Evolutionary conservation across 2,797 vertebrate genomes (phyloP), one percentile per base, ranked within the genome.

Genomic region (Sardinella longiceps): DNA sequence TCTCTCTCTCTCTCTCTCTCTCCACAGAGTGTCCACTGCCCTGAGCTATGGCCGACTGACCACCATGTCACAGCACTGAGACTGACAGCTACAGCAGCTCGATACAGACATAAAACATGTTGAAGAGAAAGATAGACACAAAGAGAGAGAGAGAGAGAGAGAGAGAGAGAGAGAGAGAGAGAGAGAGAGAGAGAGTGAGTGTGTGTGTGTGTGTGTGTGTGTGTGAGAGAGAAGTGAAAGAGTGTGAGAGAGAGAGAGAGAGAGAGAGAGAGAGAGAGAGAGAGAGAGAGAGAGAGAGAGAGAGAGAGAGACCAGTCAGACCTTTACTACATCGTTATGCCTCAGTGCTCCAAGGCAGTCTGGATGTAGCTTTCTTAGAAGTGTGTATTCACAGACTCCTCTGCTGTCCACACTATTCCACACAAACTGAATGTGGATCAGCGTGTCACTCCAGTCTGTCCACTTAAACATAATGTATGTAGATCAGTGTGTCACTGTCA

Each of bases 41-140:
- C 63, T 70, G 1, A 70, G 63, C 63, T 12, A 70, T 70, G 63
- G 63, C 63, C 63, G 3, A 70, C 63, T 70, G 63, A 70, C 63
- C 63, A 30, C 63, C 12, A 15, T 15, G 28, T 23, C 70, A n/a
- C 66, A 53, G 18, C 46, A 53, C 63, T 56, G 53, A 56, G 20
- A 23, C 53, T 23, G 53, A 23, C 53, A 56, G 53, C 4, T 56
- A 4, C 53, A 56, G 53, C 53, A 56, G 53, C 53, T 12, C 11
- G 2, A 51, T 12, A 51, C 0, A 51, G 11, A 43, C 7, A 43
- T 2, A 43, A 7, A 43, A 43, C 43, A 43, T 43, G 43, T 43
- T 43, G 4, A 43, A 43, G 43, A 43, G 1, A 43, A 7, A 58
- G 5, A n/a, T n/a, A 58, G 56, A 58, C 9, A 63, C 1, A 28